phyloP scores from a whole-genome alignment of 2,797 vertebrate genomes.

The Momotus momota region DNA sequence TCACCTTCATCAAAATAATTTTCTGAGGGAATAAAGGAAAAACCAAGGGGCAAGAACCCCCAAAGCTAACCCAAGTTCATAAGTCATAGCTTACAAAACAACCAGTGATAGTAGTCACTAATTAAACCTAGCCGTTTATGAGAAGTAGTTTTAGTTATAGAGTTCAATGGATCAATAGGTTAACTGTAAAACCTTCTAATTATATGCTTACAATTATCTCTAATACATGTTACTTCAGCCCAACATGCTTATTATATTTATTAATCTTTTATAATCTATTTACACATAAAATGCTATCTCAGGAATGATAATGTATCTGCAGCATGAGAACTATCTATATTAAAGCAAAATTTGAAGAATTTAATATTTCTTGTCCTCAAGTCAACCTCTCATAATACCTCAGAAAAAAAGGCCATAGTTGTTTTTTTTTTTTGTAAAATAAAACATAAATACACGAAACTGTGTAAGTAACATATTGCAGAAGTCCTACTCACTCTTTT shows the following conservation, averaged over 20 bases:
- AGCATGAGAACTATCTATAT: not conserved
- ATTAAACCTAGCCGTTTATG: not conserved
- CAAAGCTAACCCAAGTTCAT: not conserved
- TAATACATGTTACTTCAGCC: not conserved
- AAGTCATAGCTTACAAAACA: not conserved
- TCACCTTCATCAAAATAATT: not conserved
- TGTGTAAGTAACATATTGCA: not conserved
- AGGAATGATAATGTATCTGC: not conserved
- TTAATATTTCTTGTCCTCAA: not conserved
- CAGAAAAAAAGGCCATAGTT: not conserved
- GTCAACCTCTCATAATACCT: not conserved
- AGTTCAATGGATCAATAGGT: slow-evolving; percentile 9
- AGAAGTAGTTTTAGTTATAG: not conserved
- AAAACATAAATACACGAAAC: not conserved
- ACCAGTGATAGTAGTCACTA: not conserved
- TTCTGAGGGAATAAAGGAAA: not conserved
- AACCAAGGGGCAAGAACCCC: not conserved
- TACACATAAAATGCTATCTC: not conserved
- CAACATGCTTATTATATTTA: not conserved
- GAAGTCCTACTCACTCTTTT: not conserved
- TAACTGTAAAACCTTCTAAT: not conserved
- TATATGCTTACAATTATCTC: not conserved
- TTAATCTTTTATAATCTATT: not conserved
- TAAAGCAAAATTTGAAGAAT: not conserved
- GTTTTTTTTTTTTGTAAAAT: not conserved